These are phyloP conservation scores for Drosophila limbata DNA, from an alignment of 2,888 invertebrate species.

Conservation along the genomic window DNA sequence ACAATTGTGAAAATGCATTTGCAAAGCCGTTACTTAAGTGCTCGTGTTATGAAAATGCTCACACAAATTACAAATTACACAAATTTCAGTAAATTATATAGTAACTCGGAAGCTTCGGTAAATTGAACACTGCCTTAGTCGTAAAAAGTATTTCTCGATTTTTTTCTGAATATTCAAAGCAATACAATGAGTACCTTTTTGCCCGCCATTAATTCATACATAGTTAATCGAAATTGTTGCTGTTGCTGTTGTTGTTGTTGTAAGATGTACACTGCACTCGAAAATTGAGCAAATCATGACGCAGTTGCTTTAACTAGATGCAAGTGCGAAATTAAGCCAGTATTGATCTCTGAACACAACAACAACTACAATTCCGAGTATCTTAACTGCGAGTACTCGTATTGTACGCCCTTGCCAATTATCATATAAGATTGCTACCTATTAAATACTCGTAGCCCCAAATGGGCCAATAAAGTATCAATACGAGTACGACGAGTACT, in stretches of 20 bases:
- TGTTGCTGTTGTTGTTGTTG: not conserved
- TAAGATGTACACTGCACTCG: not conserved
- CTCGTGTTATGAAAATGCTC: not conserved
- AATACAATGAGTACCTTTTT: slow-evolving; percentile 13
- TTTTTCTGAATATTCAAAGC: slow-evolving; percentile 2
- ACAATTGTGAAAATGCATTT: not conserved
- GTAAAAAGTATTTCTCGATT: not conserved
- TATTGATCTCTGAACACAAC: slow-evolving; percentile 2
- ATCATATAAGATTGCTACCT: slow-evolving; percentile 38
- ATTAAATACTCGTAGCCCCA: slow-evolving; percentile 38
- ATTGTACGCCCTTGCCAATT: slow-evolving; percentile 41
- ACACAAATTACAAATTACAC: not conserved
- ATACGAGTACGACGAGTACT: not conserved
- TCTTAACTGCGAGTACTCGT: slow-evolving; percentile 12
- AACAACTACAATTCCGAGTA: slow-evolving; percentile 1
- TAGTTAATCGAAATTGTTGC: not conserved
- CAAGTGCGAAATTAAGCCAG: not conserved
- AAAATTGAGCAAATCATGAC: slow-evolving; percentile 7
- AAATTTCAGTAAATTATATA: slow-evolving; percentile 15
- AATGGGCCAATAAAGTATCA: slow-evolving; percentile 31
- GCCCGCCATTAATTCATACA: not conserved
- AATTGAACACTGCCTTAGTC: not conserved
- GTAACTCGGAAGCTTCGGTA: not conserved
- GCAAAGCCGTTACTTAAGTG: not conserved
- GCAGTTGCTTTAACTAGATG: not conserved